phyloP scores from a whole-genome alignment of 2,797 vertebrate species.

The Cephalopachus bancanus region DNA sequence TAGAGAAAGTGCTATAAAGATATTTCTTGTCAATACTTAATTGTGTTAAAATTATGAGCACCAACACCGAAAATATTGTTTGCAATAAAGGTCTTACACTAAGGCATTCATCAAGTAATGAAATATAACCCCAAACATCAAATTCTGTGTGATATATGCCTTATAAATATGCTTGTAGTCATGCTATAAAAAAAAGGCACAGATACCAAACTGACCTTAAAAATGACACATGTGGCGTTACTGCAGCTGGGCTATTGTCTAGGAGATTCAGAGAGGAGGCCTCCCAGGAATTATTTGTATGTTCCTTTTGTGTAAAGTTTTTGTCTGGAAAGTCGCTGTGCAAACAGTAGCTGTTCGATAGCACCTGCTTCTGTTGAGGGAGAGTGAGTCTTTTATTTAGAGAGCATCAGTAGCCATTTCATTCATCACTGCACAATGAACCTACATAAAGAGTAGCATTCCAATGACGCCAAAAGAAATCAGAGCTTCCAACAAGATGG shows the following conservation, averaged over 20 bases:
- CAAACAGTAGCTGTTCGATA: constrained; percentile 89
- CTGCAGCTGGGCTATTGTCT: constrained; percentile 91
- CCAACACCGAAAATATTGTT: constrained; percentile 51
- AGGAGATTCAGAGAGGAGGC: constrained; percentile 79
- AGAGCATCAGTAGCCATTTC: constrained; percentile 87
- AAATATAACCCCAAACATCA: constrained; percentile 44
- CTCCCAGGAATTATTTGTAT: constrained; percentile 90
- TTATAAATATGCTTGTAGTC: constrained; percentile 58
- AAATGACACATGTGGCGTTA: constrained; percentile 88
- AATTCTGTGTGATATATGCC: not conserved
- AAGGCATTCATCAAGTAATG: constrained; percentile 70
- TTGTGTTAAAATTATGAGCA: constrained; percentile 59
- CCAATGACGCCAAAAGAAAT: constrained; percentile 80
- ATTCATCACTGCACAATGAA: constrained; percentile 90
- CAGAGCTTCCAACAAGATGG: constrained; percentile 77
- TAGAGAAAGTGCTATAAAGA: constrained; percentile 8
- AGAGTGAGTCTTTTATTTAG: constrained; percentile 78
- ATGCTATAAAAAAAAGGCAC: constrained; percentile 11
- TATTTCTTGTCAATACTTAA: constrained; percentile 45
- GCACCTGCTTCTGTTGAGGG: constrained; percentile 92
- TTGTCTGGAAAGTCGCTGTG: constrained; percentile 89
- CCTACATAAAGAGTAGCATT: constrained; percentile 85
- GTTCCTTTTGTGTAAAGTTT: constrained; percentile 85
- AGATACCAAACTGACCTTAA: constrained; percentile 87
- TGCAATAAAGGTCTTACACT: constrained; percentile 60